A percentile compares a stretch with the other conserved stretches of the same genome.
These are phyloP conservation scores for Odontomyia ornata DNA, from an alignment of 2,888 invertebrate species.

Conservation along the genomic window DNA sequence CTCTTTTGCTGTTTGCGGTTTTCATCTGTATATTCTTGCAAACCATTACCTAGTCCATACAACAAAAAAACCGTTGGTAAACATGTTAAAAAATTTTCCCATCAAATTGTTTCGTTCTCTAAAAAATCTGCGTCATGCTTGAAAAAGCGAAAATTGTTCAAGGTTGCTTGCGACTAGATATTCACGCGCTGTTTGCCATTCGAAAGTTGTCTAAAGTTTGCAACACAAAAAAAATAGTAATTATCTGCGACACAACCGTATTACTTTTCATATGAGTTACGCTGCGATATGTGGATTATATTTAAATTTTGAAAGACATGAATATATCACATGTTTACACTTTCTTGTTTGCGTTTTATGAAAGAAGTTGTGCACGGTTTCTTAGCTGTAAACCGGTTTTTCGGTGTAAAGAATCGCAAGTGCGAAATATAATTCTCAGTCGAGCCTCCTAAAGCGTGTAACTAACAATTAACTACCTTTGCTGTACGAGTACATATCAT, in stretches of 20 bases:
- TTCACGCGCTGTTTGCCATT: neutral
- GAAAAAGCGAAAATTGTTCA: conserved; percentile 6
- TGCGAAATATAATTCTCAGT: no score
- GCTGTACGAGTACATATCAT: neutral
- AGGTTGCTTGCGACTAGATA: conserved; percentile 2
- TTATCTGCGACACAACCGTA: neutral
- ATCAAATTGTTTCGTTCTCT: neutral
- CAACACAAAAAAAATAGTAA: neutral
- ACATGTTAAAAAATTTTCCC: neutral
- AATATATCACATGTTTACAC: no score
- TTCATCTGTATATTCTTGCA: no score
- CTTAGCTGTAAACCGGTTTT: no score
- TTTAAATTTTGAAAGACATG: no score
- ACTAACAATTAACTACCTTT: neutral
- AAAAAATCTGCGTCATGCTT: neutral
- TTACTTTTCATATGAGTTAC: neutral
- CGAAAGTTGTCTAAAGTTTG: conserved; percentile 1
- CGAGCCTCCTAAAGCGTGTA: neutral
- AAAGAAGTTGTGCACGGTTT: no score
- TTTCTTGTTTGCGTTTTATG: no score
- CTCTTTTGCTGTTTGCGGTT: no score
- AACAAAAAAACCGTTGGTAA: no score
- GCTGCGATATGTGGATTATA: no score
- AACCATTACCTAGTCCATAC: no score
- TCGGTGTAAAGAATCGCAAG: no score